phyloP scores from a whole-genome alignment of 2,888 invertebrate genomes.

The Sminthurinus aureus region DNA sequence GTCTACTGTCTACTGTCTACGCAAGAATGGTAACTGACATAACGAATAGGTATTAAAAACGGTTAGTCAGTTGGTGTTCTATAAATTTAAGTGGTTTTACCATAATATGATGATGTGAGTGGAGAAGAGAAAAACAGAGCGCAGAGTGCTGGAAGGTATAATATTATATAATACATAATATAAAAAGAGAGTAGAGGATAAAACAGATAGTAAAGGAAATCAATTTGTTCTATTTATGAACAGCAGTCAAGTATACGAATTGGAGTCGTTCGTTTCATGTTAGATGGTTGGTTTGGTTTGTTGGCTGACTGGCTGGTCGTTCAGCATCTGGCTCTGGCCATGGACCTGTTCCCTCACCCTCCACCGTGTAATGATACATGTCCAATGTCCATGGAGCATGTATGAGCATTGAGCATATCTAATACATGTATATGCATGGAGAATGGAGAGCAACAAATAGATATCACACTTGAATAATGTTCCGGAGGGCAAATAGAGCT shows the following conservation, averaged over 20 bases:
- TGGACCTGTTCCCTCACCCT: not conserved
- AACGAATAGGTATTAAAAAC: not conserved
- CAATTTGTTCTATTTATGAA: constrained; percentile 43
- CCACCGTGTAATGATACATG: not conserved
- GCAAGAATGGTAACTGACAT: not conserved
- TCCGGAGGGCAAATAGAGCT: constrained; percentile 33
- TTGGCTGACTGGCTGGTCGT: not conserved
- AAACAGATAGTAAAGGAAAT: constrained; percentile 20
- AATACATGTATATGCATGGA: not conserved
- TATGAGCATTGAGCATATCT: not conserved
- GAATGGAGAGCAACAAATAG: not conserved
- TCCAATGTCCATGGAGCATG: too few species aligned
- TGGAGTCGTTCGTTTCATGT: not conserved
- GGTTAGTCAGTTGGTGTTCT: not conserved
- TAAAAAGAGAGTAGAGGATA: not conserved
- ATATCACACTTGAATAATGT: constrained; percentile 5
- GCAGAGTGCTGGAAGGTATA: too few species aligned
- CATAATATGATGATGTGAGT: constrained; percentile 1
- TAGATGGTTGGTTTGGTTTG: too few species aligned
- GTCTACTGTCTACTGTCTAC: too few species aligned
- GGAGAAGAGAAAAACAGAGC: not conserved
- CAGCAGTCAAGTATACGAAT: constrained; percentile 32
- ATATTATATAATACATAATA: too few species aligned
- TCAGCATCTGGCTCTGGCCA: constrained; percentile 10
- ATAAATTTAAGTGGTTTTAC: too few species aligned